Base-by-base conservation (phyloP, 2,888 invertebrate genomes). In the Micoletzkya japonica region DNA sequence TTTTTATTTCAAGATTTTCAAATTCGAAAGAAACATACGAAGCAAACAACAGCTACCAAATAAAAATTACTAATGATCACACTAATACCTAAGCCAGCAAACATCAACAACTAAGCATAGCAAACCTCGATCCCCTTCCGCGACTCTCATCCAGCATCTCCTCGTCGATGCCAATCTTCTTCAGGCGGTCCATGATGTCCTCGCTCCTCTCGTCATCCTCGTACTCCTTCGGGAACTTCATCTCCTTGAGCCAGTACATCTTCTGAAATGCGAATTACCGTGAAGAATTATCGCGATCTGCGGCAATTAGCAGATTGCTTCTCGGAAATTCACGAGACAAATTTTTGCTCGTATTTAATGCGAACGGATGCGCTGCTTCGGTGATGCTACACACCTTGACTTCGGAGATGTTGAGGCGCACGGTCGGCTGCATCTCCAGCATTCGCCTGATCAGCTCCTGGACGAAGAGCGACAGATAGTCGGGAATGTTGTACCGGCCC, bases 381-480 rank as follows among this genome's bases (percentile, higher is more conserved):
- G 20, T 20, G 20, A 20, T 44, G 44, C 44, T 20, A 30, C 63
- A 14, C 24, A 78, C 81, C 74, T 82, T 84, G 30, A 88, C 86
- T 73, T 87, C 86, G 4, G 81, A 74, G 39, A 88, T 78, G 10
- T 85, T 86, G 67, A 86, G 85, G 32, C 88, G 78, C 59, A 87
- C 87, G 49, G 80, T 80, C 17, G 87, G 86, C 52, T 86, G 83
- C 66, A 79, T 72, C 26, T 76, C 74, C n/a, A 84, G 72, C 77
- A 85, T 78, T 7, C 75, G 57, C n/a, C 66, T 69, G 24, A 85
- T 78, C 6, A 85, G 70, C 37, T 82, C 74, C 26, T 76, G 73
- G 7, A 81, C 82, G 60, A 78, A 74, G 6, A 74, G 68, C 14
- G 74, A 71, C 2, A 80, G 54, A 67, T 79, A 80, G 1, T 80